phyloP scores from a whole-genome alignment of 2,888 invertebrate genomes.

The Thysanoteuthis rhombus region DNA sequence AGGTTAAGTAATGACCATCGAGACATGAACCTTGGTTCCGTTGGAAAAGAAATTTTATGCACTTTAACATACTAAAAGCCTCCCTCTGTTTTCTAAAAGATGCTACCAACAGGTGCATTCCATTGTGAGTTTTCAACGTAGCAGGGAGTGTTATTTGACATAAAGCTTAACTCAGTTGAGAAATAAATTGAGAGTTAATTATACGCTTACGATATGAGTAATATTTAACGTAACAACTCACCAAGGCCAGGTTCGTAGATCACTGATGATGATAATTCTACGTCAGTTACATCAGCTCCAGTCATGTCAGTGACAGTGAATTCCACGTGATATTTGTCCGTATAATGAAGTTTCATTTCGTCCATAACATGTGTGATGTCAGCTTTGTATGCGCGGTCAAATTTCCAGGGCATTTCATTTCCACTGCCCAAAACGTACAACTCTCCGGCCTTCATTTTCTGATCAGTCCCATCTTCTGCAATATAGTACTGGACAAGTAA shows the following conservation, averaged over 20 bases:
- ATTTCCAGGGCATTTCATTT: conserved; percentile 37
- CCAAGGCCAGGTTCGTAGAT: conserved; percentile 38
- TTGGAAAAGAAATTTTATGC: too few species aligned
- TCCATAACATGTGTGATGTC: conserved; percentile 34
- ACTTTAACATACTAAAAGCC: too few species aligned
- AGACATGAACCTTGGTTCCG: too few species aligned
- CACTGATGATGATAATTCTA: conserved; percentile 37
- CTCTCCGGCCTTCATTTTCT: conserved; percentile 35
- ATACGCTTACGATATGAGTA: too few species aligned
- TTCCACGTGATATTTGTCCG: conserved; percentile 32
- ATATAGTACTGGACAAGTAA: conserved; percentile 34
- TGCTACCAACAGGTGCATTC: too few species aligned
- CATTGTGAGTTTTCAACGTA: too few species aligned
- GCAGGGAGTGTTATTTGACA: too few species aligned
- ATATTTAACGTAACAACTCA: conserved; percentile 28
- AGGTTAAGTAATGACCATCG: too few species aligned
- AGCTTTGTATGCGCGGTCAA: conserved; percentile 34
- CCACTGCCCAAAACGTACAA: conserved; percentile 36
- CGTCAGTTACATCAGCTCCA: conserved; percentile 22
- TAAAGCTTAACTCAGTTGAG: too few species aligned
- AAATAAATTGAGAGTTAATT: too few species aligned
- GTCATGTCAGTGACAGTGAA: conserved; percentile 34
- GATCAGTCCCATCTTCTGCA: background rate
- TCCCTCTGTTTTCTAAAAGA: too few species aligned
- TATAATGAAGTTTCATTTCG: conserved; percentile 27